phyloP scores from a whole-genome alignment of 1,140 invertebrate genomes.

The Drosophila pseudoananassae region DNA sequence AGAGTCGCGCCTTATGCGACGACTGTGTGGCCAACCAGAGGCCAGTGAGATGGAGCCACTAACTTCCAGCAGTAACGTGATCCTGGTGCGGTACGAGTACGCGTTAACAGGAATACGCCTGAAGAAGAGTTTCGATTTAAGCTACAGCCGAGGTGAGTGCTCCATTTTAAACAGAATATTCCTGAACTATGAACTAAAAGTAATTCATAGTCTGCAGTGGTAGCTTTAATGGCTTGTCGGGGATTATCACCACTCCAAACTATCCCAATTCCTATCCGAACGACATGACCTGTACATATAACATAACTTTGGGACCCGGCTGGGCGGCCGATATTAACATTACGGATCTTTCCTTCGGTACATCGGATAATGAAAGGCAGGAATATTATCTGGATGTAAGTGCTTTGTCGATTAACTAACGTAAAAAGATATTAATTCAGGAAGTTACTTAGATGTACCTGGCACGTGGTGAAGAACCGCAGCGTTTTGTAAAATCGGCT shows the following conservation, averaged over 20 bases:
- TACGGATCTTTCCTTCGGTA: slow-evolving; percentile 89
- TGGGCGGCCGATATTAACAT: slow-evolving; percentile 88
- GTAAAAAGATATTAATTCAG: not conserved
- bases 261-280: slow-evolving; percentile 91
- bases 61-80: slow-evolving; percentile 86
- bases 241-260: slow-evolving; percentile 88
- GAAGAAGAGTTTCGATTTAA: slow-evolving; percentile 42
- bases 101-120: slow-evolving; percentile 20
- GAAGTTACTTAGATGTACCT: slow-evolving; percentile 50
- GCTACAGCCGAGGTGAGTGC: slow-evolving; percentile 55
- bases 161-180: too few relatives aligned
- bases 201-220: slow-evolving; percentile 87
- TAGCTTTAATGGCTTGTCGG: slow-evolving; percentile 85
- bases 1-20: slow-evolving; percentile 86
- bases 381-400: slow-evolving; percentile 55
- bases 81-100: slow-evolving; percentile 88
- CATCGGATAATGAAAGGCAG: slow-evolving; percentile 13
- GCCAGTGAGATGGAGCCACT: slow-evolving; percentile 85
- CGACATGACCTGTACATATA: slow-evolving; percentile 89
- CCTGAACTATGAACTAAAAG: not conserved
- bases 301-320: slow-evolving; percentile 87
- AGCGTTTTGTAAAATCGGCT: slow-evolving; percentile 43
- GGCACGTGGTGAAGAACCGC: slow-evolving; percentile 20
- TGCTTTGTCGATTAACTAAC: not conserved
- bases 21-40: slow-evolving; percentile 88